Evolutionary conservation across 1,140 invertebrate species (phyloP).

Genomic region (Pachyrhynchus sulphureomaculatus): DNA sequence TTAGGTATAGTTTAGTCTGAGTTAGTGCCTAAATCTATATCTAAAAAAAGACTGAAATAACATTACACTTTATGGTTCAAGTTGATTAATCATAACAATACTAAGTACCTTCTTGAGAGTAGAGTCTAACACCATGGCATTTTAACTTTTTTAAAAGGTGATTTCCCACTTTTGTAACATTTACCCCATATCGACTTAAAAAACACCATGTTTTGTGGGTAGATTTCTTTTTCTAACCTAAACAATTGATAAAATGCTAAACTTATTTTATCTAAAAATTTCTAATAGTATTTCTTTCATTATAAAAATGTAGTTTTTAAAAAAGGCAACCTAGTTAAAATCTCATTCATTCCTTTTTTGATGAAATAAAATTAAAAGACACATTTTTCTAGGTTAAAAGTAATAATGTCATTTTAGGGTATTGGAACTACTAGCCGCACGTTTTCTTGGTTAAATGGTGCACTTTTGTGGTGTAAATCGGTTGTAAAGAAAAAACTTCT

Average conservation of each 20-base stretch:
- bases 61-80: too few relatives aligned
- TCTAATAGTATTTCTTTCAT: not conserved
- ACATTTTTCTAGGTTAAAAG: not conserved
- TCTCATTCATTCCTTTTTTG: too few relatives aligned
- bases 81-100: not conserved
- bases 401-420: not conserved
- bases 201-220: not conserved
- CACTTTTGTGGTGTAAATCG: too few relatives aligned
- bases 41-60: too few relatives aligned
- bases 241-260: not conserved
- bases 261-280: not conserved
- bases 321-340: too few relatives aligned
- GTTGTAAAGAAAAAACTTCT: too few relatives aligned
- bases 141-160: not conserved
- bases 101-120: not conserved
- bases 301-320: too few relatives aligned
- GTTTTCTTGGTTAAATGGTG: not conserved
- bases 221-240: not conserved
- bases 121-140: not conserved
- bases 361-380: too few relatives aligned
- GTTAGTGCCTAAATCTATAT: too few relatives aligned
- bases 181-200: constrained; percentile 1
- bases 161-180: not conserved
- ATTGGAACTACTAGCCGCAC: not conserved
- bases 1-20: too few relatives aligned